Base-by-base conservation (phyloP, 2,888 invertebrate genomes). In the Epinotia nisella region DNA sequence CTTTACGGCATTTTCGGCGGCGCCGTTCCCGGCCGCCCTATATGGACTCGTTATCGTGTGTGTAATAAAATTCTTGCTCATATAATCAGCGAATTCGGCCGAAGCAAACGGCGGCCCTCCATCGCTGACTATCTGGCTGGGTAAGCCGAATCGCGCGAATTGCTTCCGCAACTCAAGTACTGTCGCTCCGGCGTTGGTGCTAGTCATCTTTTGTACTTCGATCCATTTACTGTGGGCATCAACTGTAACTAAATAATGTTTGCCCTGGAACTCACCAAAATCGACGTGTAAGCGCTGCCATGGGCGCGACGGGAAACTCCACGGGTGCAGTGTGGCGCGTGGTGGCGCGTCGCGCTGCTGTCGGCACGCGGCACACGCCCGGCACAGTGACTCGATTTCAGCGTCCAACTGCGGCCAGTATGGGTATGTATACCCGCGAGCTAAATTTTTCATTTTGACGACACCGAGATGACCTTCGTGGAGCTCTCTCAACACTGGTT, bases 371-470 rank as follows among this genome's bases (percentile, higher is more conserved):
- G n/a, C 67, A 49, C 80, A 81, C 2, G 70, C 64, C 9, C 76
- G 61, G 58, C 77, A 70, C 21, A 76, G 7, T 1, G 61, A 56
- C 51, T 81, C 78, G n/a, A 80, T 74, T 9, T 78, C 76, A 0
- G 29, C 24, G 53, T 81, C 81, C 11, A 80, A 56, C n/a, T 61
- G 71, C 3, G 77, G 76, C 79, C 78, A 80, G n/a, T n/a, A n/a
- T n/a, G n/a, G n/a, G 51, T 78, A 81, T 1, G 79, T 76, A 51
- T 77, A 79, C 51, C 67, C 76, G 0, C 78, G 68, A 0, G 77
- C 75, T 4, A 77, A 60, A 53, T 70, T 74, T 76, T 80, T 78
- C 77, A 78, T 80, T 73, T 79, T 76, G 0, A 78, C 75, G 0
- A 80, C 67, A 0, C 80, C 79, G 29, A 76, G 56, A 53, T 81